Percentiles rank a stretch among this genome's conserved stretches.
These are phyloP conservation scores for Cheumatopsyche charites DNA, from an alignment of 1,140 invertebrate genomes.

Conservation along the genomic window DNA sequence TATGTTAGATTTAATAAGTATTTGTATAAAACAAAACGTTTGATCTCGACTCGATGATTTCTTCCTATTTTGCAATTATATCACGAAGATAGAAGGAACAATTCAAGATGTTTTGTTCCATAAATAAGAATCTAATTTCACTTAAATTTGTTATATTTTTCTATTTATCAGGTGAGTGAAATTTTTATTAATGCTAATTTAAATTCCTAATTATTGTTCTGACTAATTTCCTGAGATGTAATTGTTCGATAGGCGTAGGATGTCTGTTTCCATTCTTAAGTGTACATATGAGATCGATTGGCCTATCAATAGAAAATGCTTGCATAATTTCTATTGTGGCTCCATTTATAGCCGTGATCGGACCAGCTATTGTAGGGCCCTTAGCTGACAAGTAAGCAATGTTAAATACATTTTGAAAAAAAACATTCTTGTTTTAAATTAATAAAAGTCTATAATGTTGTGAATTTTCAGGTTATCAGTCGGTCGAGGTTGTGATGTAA, in stretches of 20 bases:
- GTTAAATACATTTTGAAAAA: background rate
- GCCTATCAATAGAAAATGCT: constrained; percentile 71
- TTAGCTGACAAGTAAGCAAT: constrained; percentile 67
- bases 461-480: constrained; percentile 54
- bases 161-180: constrained; percentile 57
- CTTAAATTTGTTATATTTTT: constrained; percentile 61
- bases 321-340: constrained; percentile 75
- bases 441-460: background rate
- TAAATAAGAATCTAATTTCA: constrained; percentile 60
- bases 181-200: too few species aligned
- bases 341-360: constrained; percentile 73
- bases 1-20: background rate
- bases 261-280: constrained; percentile 77
- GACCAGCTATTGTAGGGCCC: constrained; percentile 69
- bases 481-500: constrained; percentile 56
- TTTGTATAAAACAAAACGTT: background rate
- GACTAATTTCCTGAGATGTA: too few species aligned
- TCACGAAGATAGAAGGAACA: constrained; percentile 7
- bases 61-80: background rate
- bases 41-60: too few species aligned
- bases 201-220: too few species aligned
- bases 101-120: constrained; percentile 41
- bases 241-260: constrained; percentile 69
- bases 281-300: constrained; percentile 73
- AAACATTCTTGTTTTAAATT: background rate